Evolutionary conservation across 1,140 invertebrate genomes (phyloP).

Genomic region (Galendromus occidentalis): DNA sequence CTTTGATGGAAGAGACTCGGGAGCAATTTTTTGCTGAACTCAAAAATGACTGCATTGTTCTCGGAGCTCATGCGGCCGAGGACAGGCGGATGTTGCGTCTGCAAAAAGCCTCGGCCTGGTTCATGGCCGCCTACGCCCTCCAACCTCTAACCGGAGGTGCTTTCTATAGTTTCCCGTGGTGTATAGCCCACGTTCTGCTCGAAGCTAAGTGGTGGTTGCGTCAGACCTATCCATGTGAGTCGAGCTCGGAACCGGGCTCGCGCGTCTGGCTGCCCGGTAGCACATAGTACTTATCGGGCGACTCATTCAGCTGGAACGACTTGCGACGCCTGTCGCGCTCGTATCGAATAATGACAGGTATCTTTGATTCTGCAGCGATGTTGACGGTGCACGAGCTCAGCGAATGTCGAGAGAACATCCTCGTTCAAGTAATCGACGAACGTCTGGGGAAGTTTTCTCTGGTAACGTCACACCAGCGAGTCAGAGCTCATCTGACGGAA

Average conservation of each 20-base stretch:
- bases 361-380: not conserved
- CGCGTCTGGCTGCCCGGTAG: too few species aligned
- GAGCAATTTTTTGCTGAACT: not conserved
- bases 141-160: not conserved
- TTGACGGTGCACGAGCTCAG: not conserved
- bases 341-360: too few species aligned
- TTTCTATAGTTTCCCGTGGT: not conserved
- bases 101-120: conserved; percentile 2
- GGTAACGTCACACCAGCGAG: not conserved
- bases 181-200: not conserved
- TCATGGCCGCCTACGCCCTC: conserved; percentile 2
- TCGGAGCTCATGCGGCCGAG: not conserved
- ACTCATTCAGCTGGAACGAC: too few species aligned
- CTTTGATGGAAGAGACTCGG: not conserved
- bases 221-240: not conserved
- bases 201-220: conserved; percentile 1
- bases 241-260: too few species aligned
- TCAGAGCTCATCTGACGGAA: not conserved
- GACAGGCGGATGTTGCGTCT: not conserved
- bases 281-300: too few species aligned
- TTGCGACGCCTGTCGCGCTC: too few species aligned
- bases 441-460: not conserved
- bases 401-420: not conserved
- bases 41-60: not conserved
- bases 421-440: not conserved